Evolutionary conservation across 2,113 vertebrate species (phyloP).

Genomic region (Galbula dea): DNA sequence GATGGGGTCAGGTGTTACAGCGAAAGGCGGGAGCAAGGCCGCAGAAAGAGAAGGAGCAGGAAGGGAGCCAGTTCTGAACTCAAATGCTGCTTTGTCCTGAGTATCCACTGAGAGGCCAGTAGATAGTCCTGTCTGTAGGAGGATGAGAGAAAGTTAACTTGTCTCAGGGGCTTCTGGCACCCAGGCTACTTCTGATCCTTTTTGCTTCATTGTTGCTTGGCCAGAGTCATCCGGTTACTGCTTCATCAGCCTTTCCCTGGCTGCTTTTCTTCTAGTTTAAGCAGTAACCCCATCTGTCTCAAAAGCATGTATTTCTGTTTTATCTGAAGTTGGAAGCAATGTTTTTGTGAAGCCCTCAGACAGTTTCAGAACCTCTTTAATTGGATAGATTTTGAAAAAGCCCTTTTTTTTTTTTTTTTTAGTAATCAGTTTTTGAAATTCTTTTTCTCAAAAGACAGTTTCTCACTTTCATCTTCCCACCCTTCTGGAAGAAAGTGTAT

Average conservation of each 20-base stretch:
- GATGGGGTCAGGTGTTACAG: too few species aligned
- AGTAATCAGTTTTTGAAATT: neutral
- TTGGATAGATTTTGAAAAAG: neutral
- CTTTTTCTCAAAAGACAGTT: neutral
- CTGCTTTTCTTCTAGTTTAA: neutral
- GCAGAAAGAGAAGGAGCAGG: neutral
- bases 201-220: fast-evolving
- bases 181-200: neutral
- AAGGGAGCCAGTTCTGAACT: neutral
- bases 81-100: neutral
- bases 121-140: fast-evolving
- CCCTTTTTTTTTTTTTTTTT: neutral
- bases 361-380: neutral
- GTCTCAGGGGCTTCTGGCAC: neutral
- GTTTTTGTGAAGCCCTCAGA: neutral
- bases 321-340: neutral
- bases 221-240: neutral
- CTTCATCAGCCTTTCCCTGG: neutral
- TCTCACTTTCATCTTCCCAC: neutral
- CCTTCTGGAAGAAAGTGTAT: neutral
- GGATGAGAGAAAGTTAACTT: neutral
- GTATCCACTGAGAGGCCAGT: neutral
- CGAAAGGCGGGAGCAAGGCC: neutral
- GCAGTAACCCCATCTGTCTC: neutral
- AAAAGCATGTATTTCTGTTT: neutral